Conservation (phyloP, 2,888 invertebrate genomes). For the Anthoptus insignis region DNA sequence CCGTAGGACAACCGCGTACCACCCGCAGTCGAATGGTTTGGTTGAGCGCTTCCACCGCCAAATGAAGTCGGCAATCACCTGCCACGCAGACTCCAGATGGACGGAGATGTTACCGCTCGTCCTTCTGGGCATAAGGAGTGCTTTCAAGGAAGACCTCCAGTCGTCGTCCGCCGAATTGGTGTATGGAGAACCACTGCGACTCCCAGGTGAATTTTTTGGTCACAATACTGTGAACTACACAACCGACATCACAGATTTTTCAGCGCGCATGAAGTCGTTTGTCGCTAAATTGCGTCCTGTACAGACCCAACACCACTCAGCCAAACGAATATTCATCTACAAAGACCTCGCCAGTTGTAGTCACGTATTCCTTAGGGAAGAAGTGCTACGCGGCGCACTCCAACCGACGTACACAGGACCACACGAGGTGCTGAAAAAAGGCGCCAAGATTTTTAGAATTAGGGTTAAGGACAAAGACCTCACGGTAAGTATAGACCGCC, state of each 20-base stretch:
- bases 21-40: constrained; percentile 51
- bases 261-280: constrained; percentile 31
- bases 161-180: constrained; percentile 48
- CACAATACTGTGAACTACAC: not conserved
- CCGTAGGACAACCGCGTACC: constrained; percentile 51
- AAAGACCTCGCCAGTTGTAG: constrained; percentile 48
- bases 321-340: constrained; percentile 46
- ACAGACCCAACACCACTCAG: constrained; percentile 42
- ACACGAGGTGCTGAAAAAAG: constrained; percentile 46
- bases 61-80: constrained; percentile 38
- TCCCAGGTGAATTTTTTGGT: constrained; percentile 46
- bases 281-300: constrained; percentile 25
- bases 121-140: constrained; percentile 42
- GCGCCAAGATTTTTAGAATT: constrained; percentile 48
- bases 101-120: constrained; percentile 43
- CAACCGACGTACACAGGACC: constrained; percentile 54
- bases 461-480: constrained; percentile 42
- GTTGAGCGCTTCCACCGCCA: constrained; percentile 50
- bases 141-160: constrained; percentile 43
- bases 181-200: constrained; percentile 48
- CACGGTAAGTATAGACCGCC: constrained; percentile 48
- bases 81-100: constrained; percentile 39
- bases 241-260: constrained; percentile 27
- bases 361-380: constrained; percentile 52
- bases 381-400: constrained; percentile 46